Base-by-base conservation (phyloP, 2,797 vertebrate species). In the Pseudomugil tenellus region DNA sequence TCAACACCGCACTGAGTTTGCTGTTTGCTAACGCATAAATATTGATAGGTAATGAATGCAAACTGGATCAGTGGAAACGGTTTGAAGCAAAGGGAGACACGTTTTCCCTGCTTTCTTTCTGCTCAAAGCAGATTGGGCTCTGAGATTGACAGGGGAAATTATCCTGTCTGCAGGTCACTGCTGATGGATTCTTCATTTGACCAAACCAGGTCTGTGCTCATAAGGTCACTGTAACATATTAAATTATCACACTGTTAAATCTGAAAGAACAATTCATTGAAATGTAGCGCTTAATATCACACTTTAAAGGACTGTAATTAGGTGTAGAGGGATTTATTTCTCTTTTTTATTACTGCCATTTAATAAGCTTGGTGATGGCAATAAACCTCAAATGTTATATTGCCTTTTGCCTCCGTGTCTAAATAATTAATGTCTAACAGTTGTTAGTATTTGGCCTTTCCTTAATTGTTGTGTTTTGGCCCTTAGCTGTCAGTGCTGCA, bases 1-100 rank as follows among this genome's bases (percentile, higher is more conserved):
- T 89, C 79, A 88, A 80, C 78, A 63, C 51, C 32, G 75, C 59
- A 73, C 52, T 23, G 39, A 79, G 63, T 60, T 72, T 67, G 73
- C 72, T 78, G 74, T 77, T 83, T 80, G 81, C 69, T 23, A 59
- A 69, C 39, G 49, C 63, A 84, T 84, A 77, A 87, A 86, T 89
- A 89, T 89, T 86, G 79, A 90, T 76, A 25, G 79, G 58, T 60
- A 74, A 84, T 87, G 79, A 85, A 87, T 76, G 83, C 55, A 70
- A 69, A 54, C 56, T 17, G 63, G 72, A 78, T 74, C 49, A 17
- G 70, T 34, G 66, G 77, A 76, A 77, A 70, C 51, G 31, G 23
- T 63, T 58, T 55, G 16, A 81, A 48, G 49, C 11, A 6, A 52
- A n/a, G 41, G 64, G 31, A 29, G 69, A 70, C 58, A 55, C 1